Conservation (phyloP, 2,797 vertebrate genomes). For the Molossus molossus region DNA sequence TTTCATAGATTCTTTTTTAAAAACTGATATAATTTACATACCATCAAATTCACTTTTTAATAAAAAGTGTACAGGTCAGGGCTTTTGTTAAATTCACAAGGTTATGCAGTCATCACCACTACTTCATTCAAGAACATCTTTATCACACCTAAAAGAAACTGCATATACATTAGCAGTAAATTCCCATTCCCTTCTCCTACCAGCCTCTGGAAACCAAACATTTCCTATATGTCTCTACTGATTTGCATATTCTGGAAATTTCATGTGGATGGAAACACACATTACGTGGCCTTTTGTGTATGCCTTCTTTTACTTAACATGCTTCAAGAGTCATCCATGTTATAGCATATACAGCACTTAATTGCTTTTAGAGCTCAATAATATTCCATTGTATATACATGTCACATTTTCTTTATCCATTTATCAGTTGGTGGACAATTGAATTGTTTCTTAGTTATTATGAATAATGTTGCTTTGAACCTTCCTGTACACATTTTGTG, state of each 20-base stretch:
- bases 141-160: not conserved
- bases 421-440: not conserved
- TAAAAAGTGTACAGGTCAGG: not conserved
- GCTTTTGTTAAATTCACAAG: conserved; percentile 7
- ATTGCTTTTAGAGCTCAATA: not conserved
- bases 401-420: not conserved
- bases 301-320: not conserved
- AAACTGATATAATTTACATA: not conserved
- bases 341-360: not conserved
- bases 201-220: not conserved
- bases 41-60: not conserved
- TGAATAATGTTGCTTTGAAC: conserved; percentile 1
- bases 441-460: not conserved
- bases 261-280: not conserved
- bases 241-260: conserved; percentile 40
- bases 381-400: not conserved
- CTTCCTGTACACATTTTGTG: not conserved
- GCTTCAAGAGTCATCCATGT: not conserved
- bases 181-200: not conserved
- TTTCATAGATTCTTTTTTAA: not conserved
- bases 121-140: conserved; percentile 56
- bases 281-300: not conserved
- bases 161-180: not conserved
- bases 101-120: not conserved
- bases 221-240: not conserved